A percentile compares a stretch with the other conserved stretches of the same genome.
phyloP scores from a whole-genome alignment of 2,888 invertebrate species.

The Tachina grossa region DNA sequence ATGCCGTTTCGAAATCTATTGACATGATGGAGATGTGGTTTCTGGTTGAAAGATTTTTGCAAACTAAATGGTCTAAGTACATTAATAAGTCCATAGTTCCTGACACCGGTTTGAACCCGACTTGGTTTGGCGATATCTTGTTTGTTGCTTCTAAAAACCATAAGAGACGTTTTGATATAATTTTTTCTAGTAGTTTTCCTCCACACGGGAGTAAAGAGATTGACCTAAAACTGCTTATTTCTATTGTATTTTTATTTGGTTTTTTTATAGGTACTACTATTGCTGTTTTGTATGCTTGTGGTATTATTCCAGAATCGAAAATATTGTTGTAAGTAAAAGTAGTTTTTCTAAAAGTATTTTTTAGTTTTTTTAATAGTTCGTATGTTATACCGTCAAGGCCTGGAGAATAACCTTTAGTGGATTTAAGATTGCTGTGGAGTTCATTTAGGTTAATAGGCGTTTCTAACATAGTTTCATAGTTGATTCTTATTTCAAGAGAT shows the following conservation, averaged over 20 bases:
- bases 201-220: not conserved
- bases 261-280: not conserved
- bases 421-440: not conserved
- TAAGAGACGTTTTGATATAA: not conserved
- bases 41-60: not conserved
- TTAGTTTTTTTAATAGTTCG: not conserved
- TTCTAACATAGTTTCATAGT: not conserved
- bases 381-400: not conserved
- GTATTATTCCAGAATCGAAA: not conserved
- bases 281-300: not conserved
- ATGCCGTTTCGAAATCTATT: not conserved
- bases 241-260: not conserved
- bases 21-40: not conserved
- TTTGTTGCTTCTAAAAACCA: not conserved
- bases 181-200: constrained; percentile 1
- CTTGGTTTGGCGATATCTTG: not conserved
- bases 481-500: not conserved
- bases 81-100: not conserved
- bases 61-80: not conserved
- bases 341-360: not conserved
- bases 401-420: not conserved
- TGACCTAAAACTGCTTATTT: not conserved
- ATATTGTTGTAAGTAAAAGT: not conserved
- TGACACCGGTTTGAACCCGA: not conserved
- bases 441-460: not conserved